phyloP scores from a whole-genome alignment of 2,113 vertebrate species.

The Herpetotheres cachinnans region DNA sequence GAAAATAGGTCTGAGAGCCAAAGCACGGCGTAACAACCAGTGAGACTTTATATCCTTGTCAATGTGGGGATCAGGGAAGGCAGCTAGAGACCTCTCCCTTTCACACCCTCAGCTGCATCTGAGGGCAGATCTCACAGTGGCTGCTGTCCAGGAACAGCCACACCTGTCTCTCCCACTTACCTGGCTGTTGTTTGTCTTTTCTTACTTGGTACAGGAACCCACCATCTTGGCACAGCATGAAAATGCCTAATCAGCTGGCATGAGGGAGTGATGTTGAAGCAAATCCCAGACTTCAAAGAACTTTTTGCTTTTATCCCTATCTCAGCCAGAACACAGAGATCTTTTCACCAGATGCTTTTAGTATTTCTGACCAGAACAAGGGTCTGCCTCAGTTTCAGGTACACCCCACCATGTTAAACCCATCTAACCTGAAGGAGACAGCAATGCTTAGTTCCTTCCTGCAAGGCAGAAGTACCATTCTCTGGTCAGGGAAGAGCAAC shows the following conservation, averaged over 20 bases:
- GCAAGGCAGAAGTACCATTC: neutral
- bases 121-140: neutral
- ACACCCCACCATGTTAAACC: neutral
- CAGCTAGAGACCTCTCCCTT: neutral
- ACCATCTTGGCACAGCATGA: neutral
- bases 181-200: neutral
- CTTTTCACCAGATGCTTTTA: neutral
- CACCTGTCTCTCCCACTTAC: neutral
- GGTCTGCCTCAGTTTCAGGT: neutral
- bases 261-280: neutral
- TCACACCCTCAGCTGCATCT: neutral
- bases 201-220: neutral
- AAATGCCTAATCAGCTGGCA: constrained; percentile 8
- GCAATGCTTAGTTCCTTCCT: neutral
- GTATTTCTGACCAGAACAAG: neutral
- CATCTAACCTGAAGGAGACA: neutral
- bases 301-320: neutral
- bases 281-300: constrained; percentile 31
- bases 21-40: fast-evolving
- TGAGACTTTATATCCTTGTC: fast-evolving
- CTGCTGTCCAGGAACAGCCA: neutral
- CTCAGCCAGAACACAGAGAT: neutral
- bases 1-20: too few relatives aligned
- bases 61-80: fast-evolving
- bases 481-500: neutral